Evolutionary conservation across 2,113 vertebrate genomes (phyloP), one percentile per base, ranked within the genome.

Genomic region (Ctenodactylus gundi): DNA sequence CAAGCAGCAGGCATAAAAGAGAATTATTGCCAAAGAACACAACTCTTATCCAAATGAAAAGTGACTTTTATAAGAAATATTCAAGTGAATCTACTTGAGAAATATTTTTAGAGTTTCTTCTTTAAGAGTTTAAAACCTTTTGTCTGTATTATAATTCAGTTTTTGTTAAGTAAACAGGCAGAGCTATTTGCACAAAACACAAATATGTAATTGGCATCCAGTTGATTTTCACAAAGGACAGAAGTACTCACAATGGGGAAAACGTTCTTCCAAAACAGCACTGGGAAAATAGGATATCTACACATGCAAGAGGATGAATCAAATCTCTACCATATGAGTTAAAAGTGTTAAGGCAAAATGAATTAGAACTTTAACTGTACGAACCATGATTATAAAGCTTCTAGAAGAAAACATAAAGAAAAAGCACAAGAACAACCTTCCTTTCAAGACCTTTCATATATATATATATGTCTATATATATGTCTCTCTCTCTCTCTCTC

Each of bases 71-170:
- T 18, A 67, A 85, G 60, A 67, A 85, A 91, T 6, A 84, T 44
- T 92, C 46, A n/a, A 9, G 85, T 41, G n/a, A 84, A 0, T 15
- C 67, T 67, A 29, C 27, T 44, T 73, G 4, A 44, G 8, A n/a
- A 62, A 76, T 9, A 58, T 72, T 53, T 91, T 87, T 31, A 87
- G 34, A 1, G 75, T 85, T 27, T 91, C 10, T 31, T 93, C 17
- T 62, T 67, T 76, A 92, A 82, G 9, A 49, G 34, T 93, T 88
- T 88, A 14, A 95, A 51, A 84, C 23, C 64, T 31, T 34, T 34
- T 84, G 5, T 53, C n/a, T 92, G 34, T 65, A n/a, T 86, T 92
- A 51, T 86, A 88, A 76, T 62, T 78, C 10, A 39, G 2, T 9
- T 73, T 72, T 82, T 64, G 10, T 41, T 51, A 25, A 72, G 34